Evolutionary conservation across 1,140 invertebrate species (phyloP).

Genomic region (Penaeus japonicus): DNA sequence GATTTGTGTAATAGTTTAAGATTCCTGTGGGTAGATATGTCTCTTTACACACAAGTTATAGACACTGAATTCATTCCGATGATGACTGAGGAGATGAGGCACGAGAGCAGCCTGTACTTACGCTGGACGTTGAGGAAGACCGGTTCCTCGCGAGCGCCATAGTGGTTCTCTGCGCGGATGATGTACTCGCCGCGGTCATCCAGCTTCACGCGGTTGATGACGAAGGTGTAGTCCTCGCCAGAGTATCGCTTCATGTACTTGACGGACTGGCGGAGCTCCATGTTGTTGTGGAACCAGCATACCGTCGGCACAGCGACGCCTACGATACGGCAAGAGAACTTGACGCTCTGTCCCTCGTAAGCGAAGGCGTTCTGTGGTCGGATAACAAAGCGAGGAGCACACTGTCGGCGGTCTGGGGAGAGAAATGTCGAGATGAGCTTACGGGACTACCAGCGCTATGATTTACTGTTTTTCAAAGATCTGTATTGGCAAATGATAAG

Average conservation of each 20-base stretch:
- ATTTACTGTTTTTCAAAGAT: no score
- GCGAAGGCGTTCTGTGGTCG: slow-evolving; percentile 94
- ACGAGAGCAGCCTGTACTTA: slow-evolving; percentile 10
- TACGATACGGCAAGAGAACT: slow-evolving; percentile 96
- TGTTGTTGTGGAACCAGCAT: slow-evolving; percentile 93
- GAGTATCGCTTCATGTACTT: slow-evolving; percentile 99
- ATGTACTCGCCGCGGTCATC: slow-evolving; percentile 97
- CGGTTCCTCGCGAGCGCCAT: slow-evolving; percentile 94
- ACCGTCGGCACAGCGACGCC: slow-evolving; percentile 92
- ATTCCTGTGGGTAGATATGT: background rate
- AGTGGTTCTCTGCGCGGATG: slow-evolving; percentile 96
- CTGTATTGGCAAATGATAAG: no score
- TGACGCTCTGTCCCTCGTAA: slow-evolving; percentile 96
- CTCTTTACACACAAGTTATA: no score
- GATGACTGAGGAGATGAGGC: background rate
- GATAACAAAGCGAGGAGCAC: slow-evolving; percentile 96
- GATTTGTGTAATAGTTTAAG: no score
- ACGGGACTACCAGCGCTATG: no score
- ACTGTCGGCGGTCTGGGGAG: slow-evolving; percentile 89
- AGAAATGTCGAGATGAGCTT: slow-evolving; percentile 17
- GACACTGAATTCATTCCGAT: no score
- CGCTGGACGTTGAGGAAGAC: slow-evolving; percentile 97
- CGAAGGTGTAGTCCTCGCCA: slow-evolving; percentile 95
- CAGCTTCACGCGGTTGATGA: slow-evolving; percentile 93
- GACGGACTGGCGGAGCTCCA: slow-evolving; percentile 94